phyloP scores from a whole-genome alignment of 2,113 vertebrate species.

The Hippoglossus stenolepis region DNA sequence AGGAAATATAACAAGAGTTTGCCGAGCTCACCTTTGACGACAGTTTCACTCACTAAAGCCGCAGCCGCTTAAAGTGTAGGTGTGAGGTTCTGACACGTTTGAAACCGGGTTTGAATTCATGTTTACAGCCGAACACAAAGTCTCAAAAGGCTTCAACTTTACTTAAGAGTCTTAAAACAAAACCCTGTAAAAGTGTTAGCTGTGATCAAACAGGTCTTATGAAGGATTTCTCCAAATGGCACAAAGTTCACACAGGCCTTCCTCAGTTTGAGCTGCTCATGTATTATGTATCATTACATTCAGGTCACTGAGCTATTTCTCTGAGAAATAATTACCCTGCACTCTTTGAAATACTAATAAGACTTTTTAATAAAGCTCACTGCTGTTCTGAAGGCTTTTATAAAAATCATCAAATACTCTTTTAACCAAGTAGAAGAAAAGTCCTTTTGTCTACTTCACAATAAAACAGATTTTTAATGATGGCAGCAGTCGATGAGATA shows the following conservation, averaged over 20 bases:
- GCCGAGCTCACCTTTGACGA: constrained; percentile 31
- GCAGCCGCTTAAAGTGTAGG: neutral
- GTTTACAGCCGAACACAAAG: neutral
- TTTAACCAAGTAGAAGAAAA: neutral
- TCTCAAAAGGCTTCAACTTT: neutral
- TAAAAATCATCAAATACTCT: neutral
- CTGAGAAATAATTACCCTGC: neutral
- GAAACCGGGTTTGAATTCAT: neutral
- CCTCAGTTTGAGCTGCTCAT: neutral
- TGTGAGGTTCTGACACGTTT: neutral
- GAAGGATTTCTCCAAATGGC: constrained; percentile 17
- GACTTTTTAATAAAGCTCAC: neutral
- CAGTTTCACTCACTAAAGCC: constrained; percentile 33
- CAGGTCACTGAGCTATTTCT: neutral
- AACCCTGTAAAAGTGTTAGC: constrained; percentile 36
- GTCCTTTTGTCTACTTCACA: neutral
- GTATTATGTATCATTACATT: neutral
- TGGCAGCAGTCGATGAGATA: too few species aligned
- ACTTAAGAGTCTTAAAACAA: constrained; percentile 32
- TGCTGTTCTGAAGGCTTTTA: neutral
- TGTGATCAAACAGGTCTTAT: constrained; percentile 17
- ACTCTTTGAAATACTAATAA: neutral
- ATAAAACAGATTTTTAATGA: neutral
- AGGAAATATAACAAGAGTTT: constrained; percentile 42
- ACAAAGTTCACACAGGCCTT: neutral